Conservation (phyloP, 2,888 invertebrate genomes). For the Blastobasis lacticolella region DNA sequence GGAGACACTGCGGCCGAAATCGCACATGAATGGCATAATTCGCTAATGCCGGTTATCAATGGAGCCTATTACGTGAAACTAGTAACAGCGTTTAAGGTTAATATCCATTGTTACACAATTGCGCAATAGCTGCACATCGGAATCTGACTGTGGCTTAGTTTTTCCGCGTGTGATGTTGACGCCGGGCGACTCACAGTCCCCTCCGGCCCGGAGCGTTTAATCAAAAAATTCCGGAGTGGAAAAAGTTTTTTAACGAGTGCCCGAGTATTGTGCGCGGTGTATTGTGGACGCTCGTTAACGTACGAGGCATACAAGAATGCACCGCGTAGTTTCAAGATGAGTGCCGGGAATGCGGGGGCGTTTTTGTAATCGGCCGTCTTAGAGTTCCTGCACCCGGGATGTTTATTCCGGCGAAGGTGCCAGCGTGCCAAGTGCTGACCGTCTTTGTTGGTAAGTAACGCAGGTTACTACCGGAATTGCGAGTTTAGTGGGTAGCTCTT, state of each 20-base stretch:
- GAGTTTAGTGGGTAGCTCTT: too few relatives aligned
- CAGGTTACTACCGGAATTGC: too few relatives aligned
- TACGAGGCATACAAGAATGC: conserved; percentile 27
- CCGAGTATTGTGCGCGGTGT: conserved; percentile 30
- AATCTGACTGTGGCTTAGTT: conserved; percentile 1
- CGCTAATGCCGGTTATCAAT: neutral
- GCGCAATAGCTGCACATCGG: conserved; percentile 4
- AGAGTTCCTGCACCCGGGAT: conserved; percentile 17
- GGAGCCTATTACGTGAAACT: neutral
- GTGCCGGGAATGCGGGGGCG: conserved; percentile 16
- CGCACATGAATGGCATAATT: neutral
- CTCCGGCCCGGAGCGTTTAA: conserved; percentile 2
- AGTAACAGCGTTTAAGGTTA: conserved; percentile 7
- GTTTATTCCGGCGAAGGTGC: conserved; percentile 31
- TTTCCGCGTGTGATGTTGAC: conserved; percentile 11
- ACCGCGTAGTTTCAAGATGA: conserved; percentile 30
- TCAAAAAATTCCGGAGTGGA: conserved; percentile 7
- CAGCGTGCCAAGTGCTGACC: conserved; percentile 40
- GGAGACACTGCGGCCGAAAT: neutral
- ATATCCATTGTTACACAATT: neutral
- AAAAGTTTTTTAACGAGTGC: conserved; percentile 39
- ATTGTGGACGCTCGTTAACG: conserved; percentile 31
- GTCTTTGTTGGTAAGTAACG: conserved; percentile 50
- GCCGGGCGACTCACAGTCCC: conserved; percentile 1
- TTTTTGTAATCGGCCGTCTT: conserved; percentile 19